A percentile compares a stretch with the other conserved stretches of the same genome.
Evolutionary conservation across 2,113 vertebrate species (phyloP).

Genomic region (Halcyon senegalensis): DNA sequence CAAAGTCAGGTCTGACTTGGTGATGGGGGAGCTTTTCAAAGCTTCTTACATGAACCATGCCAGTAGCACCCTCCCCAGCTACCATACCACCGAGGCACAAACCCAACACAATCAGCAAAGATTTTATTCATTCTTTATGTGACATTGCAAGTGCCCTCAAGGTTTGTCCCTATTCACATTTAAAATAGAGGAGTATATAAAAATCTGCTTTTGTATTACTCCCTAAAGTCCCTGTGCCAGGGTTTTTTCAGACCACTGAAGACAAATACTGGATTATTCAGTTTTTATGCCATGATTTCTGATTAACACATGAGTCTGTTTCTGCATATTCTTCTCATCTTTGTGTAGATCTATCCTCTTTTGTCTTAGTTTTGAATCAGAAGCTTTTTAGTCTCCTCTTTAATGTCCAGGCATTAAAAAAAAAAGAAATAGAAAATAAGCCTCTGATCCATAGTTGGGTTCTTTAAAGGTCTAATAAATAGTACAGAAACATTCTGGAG

Average conservation of each 20-base stretch:
- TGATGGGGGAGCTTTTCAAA: too few species aligned
- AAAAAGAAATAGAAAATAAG: neutral
- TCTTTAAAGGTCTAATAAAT: neutral
- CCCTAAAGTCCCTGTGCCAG: neutral
- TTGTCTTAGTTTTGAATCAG: neutral
- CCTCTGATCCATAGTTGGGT: neutral
- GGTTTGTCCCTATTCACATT: neutral
- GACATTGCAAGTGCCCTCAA: neutral
- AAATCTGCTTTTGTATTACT: neutral
- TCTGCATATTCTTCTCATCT: neutral
- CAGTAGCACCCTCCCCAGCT: too few species aligned
- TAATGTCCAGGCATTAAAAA: neutral
- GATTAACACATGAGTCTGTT: neutral
- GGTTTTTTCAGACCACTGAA: neutral
- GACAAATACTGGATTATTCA: neutral
- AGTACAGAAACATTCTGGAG: neutral
- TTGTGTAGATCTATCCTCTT: neutral
- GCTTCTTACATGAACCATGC: too few species aligned
- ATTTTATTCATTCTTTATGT: neutral
- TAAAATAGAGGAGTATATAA: neutral
- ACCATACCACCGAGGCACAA: too few species aligned
- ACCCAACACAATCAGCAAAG: neutral
- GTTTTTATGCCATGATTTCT: neutral
- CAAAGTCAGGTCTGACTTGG: too few species aligned
- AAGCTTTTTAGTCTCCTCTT: neutral